A percentile compares a stretch with the other conserved stretches of the same genome.
Conservation (phyloP, 2,797 vertebrate species). For the Calcarius lapponicus region DNA sequence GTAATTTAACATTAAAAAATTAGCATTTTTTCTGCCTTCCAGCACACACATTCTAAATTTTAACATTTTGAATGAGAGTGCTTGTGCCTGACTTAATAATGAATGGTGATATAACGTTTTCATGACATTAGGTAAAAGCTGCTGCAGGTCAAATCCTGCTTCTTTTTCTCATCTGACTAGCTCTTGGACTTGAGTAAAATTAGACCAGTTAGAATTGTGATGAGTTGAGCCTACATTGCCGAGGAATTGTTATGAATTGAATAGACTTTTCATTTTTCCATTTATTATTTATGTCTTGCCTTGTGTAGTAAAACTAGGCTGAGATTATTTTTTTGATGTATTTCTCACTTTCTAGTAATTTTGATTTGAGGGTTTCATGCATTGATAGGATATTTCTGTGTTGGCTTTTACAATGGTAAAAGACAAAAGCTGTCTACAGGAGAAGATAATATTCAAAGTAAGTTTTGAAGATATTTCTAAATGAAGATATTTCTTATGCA, state of each 20-base stretch:
- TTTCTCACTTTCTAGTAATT: not conserved
- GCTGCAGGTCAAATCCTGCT: not conserved
- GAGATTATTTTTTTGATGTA: not conserved
- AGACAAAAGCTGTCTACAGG: not conserved
- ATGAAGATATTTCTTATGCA: not conserved
- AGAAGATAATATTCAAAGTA: not conserved
- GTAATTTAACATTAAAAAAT: not conserved
- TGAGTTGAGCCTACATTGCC: not conserved
- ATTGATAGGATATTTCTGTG: not conserved
- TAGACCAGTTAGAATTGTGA: not conserved
- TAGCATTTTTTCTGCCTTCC: not conserved
- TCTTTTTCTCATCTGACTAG: not conserved
- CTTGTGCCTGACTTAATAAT: not conserved
- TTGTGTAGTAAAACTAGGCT: not conserved
- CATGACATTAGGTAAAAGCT: not conserved
- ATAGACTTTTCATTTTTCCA: not conserved
- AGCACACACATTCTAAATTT: not conserved
- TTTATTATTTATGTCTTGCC: not conserved
- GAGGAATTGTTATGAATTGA: not conserved
- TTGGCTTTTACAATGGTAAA: not conserved
- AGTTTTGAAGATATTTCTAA: not conserved
- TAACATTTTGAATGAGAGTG: not conserved
- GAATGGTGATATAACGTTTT: not conserved
- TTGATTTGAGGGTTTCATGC: not conserved
- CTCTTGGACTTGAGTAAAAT: not conserved